Conservation (phyloP, 2,888 invertebrate genomes). For the Lutraria lutraria region DNA sequence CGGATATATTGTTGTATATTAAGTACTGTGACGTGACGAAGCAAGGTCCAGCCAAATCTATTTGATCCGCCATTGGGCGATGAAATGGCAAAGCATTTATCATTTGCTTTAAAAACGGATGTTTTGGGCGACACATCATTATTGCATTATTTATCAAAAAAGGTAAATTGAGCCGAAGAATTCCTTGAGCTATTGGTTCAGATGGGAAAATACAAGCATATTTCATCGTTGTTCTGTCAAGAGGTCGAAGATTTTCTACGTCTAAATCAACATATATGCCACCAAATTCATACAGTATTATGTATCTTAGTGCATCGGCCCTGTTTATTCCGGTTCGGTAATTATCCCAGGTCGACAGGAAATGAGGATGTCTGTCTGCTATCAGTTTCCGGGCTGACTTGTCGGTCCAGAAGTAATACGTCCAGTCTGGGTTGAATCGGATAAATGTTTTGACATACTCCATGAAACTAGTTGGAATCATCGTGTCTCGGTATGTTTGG, state of each 20-base stretch:
- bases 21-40: slow-evolving; percentile 69
- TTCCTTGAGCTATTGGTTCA: slow-evolving; percentile 77
- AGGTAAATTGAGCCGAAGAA: slow-evolving; percentile 71
- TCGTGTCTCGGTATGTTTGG: slow-evolving; percentile 45
- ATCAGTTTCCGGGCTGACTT: slow-evolving; percentile 77
- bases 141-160: slow-evolving; percentile 78
- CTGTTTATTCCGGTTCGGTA: slow-evolving; percentile 76
- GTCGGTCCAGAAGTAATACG: slow-evolving; percentile 84
- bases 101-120: slow-evolving; percentile 77
- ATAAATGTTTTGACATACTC: slow-evolving; percentile 69
- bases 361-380: slow-evolving; percentile 73
- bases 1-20: slow-evolving; percentile 48
- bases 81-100: slow-evolving; percentile 71
- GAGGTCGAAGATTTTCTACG: slow-evolving; percentile 75
- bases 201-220: slow-evolving; percentile 77
- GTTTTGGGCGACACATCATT: slow-evolving; percentile 74
- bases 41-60: slow-evolving; percentile 78
- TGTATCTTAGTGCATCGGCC: slow-evolving; percentile 81
- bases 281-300: slow-evolving; percentile 81
- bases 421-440: slow-evolving; percentile 79
- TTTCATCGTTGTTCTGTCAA: slow-evolving; percentile 71
- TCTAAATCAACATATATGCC: slow-evolving; percentile 83
- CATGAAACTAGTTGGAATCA: slow-evolving; percentile 35
- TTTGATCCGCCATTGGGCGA: slow-evolving; percentile 71
- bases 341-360: slow-evolving; percentile 73